Evolutionary conservation across 2,888 invertebrate genomes (phyloP).

Genomic region (Noctua comes): DNA sequence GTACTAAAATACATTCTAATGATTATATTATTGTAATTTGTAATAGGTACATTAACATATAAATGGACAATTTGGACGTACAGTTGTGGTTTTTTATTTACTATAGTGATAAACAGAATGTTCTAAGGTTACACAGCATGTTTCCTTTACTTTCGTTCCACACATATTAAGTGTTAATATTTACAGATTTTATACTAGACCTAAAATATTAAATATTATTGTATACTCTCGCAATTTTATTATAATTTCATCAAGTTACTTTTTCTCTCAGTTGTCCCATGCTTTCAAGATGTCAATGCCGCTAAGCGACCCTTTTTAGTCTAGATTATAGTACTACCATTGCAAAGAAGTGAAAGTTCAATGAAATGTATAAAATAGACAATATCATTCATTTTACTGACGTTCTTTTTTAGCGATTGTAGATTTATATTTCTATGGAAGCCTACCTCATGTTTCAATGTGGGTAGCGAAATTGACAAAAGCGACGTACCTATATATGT

Average conservation of each 20-base stretch:
- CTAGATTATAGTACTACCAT: slow-evolving; percentile 3
- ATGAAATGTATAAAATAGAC: slow-evolving; percentile 28
- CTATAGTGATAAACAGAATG: slow-evolving; percentile 83
- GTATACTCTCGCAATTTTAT: slow-evolving; percentile 73
- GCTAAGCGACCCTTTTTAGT: slow-evolving; percentile 5
- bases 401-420: slow-evolving; percentile 25
- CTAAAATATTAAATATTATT: slow-evolving; percentile 71
- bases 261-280: slow-evolving; percentile 28
- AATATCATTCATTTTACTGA: slow-evolving; percentile 17
- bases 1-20: slow-evolving; percentile 87
- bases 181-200: slow-evolving; percentile 76
- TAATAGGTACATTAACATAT: slow-evolving; percentile 90
- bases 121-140: slow-evolving; percentile 76
- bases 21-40: slow-evolving; percentile 90
- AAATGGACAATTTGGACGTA: slow-evolving; percentile 91
- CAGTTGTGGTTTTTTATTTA: slow-evolving; percentile 86
- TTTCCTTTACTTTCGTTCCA: slow-evolving; percentile 87
- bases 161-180: slow-evolving; percentile 73
- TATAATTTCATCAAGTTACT: slow-evolving; percentile 61
- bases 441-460: slow-evolving; percentile 46
- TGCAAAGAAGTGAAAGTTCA: slow-evolving; percentile 33
- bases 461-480: slow-evolving; percentile 62
- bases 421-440: slow-evolving; percentile 33
- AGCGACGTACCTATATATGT: slow-evolving; percentile 38
- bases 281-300: slow-evolving; percentile 15